Base-by-base conservation (phyloP, 2,113 vertebrate species). In the Sminthopsis crassicaudata region DNA sequence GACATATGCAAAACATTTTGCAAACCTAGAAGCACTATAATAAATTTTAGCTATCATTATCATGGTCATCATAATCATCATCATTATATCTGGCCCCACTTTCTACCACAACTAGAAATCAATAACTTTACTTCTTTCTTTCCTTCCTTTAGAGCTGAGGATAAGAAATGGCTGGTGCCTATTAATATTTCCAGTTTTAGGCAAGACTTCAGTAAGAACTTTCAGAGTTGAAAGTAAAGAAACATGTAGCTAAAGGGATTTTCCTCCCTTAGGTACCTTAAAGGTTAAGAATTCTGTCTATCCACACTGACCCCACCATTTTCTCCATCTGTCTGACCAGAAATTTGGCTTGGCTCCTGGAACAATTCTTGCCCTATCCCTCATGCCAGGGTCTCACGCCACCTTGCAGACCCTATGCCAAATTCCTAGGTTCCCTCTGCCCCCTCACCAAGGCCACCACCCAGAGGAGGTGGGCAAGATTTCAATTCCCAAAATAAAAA, bases 401-500 rank as follows among this genome's bases (percentile, higher is more conserved):
- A 93, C 92, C 96, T 60, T 91, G n/a, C 67, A 94, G 55, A 84
- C 92, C 27, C 93, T 84, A 53, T 96, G 91, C 94, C 91, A 55
- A 76, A 90, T 92, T 93, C 92, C 67, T n/a, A 14, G n/a, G 67
- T 76, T 42, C 36, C 67, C 93, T 95, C 36, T 93, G 91, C 55
- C 92, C 53, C 93, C 67, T 50, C 67, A 46, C 67, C 91, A 30
- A 94, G 95, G 90, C 60, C 96, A 96, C 95, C 98, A 97, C 96
- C 97, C 95, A 93, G 95, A 54, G 94, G 91, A 67, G 53, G 30
- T 23, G 76, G 95, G 96, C 95, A 96, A 91, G 94, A 96, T 93
- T 97, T 98, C 97, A 97, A 95, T 96, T 95, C 97, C 97, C 97
- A 96, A 97, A 98, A 97, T 97, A 97, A 98, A 97, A 96, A 90